Evolutionary conservation across 2,888 invertebrate species (phyloP).

Genomic region (Heliconius aoede): DNA sequence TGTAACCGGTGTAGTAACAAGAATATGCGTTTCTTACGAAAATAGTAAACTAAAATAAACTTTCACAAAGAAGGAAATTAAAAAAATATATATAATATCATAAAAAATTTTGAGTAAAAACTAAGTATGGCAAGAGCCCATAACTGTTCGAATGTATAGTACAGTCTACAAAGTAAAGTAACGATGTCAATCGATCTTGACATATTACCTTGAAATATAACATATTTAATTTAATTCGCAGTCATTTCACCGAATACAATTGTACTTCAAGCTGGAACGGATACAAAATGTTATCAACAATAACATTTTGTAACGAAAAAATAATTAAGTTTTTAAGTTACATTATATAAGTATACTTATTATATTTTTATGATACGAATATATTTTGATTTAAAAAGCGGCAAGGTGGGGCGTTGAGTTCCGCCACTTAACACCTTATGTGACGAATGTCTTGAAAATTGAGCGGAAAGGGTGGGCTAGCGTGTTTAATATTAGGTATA

Average conservation of each 20-base stretch:
- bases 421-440: not conserved
- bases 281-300: too few relatives aligned
- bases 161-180: not conserved
- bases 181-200: slow-evolving; percentile 4
- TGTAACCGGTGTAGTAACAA: not conserved
- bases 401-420: not conserved
- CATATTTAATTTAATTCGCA: slow-evolving; percentile 6
- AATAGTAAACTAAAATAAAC: too few relatives aligned
- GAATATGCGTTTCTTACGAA: not conserved
- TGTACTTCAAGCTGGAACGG: not conserved
- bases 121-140: not conserved
- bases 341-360: too few relatives aligned
- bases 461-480: too few relatives aligned
- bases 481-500: too few relatives aligned
- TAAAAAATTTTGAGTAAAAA: too few relatives aligned
- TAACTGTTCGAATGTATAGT: not conserved
- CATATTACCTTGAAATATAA: slow-evolving; percentile 10
- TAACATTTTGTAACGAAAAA: too few relatives aligned
- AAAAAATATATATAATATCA: too few relatives aligned
- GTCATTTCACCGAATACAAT: slow-evolving; percentile 1
- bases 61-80: too few relatives aligned
- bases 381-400: too few relatives aligned
- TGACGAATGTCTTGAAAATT: not conserved
- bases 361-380: too few relatives aligned
- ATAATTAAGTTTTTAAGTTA: too few relatives aligned